Conservation (phyloP, 2,797 vertebrate species). For the Thripadectes ignobilis region DNA sequence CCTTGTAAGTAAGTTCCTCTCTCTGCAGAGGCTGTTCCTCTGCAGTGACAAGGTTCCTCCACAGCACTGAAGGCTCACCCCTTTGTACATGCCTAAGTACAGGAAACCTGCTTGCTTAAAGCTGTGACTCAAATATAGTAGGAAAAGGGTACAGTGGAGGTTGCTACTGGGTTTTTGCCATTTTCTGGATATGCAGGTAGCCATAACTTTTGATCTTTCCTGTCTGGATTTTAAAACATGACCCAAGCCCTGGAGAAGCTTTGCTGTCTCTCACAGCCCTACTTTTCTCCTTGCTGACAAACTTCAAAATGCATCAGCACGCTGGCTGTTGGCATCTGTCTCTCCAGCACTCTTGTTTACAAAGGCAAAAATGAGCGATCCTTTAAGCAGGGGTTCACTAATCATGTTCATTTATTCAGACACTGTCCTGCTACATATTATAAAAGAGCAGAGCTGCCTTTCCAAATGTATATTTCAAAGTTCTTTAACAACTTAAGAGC, state of each 20-base stretch:
- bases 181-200: neutral
- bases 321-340: neutral
- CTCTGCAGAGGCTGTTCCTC: neutral
- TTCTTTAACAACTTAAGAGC: constrained; percentile 14
- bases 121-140: neutral
- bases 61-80: fast-evolving
- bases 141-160: neutral
- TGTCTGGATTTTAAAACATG: constrained; percentile 14
- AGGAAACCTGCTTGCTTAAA: neutral
- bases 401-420: constrained; percentile 57
- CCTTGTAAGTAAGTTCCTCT: neutral
- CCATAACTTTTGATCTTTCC: constrained; percentile 21
- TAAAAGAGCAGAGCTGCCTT: constrained; percentile 8
- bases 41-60: neutral
- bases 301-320: neutral
- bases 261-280: constrained; percentile 18
- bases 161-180: neutral
- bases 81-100: fast-evolving
- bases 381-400: constrained; percentile 14
- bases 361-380: constrained; percentile 36
- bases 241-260: neutral
- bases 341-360: neutral
- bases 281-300: neutral
- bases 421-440: neutral
- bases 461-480: constrained; percentile 40